phyloP scores from a whole-genome alignment of 2,888 invertebrate genomes.

The Siphlonurus alternatus region DNA sequence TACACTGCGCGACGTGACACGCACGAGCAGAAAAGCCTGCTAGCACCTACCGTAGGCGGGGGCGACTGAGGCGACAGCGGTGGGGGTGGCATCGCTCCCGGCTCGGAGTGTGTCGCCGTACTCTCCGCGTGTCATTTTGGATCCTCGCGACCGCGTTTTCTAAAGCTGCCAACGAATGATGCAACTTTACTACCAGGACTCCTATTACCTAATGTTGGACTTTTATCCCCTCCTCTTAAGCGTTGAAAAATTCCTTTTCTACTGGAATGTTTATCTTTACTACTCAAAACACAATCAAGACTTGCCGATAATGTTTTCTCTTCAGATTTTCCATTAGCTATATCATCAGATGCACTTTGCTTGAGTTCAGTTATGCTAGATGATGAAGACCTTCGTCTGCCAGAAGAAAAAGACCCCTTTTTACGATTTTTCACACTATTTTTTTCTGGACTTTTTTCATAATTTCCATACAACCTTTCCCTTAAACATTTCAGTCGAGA shows the following conservation, averaged over 20 bases:
- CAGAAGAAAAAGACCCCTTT: neutral
- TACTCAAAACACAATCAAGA: neutral
- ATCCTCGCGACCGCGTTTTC: neutral
- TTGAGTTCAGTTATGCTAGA: neutral
- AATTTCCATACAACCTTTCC: neutral
- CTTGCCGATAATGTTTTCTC: slow-evolving; percentile 2
- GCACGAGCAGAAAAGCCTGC: neutral
- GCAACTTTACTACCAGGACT: neutral
- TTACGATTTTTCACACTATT: neutral
- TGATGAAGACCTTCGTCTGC: neutral
- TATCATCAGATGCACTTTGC: neutral
- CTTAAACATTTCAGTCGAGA: neutral
- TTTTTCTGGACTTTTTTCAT: neutral
- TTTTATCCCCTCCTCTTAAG: neutral
- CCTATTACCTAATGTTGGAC: neutral
- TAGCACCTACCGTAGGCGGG: neutral
- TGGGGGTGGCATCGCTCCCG: too few species aligned
- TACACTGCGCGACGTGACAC: neutral
- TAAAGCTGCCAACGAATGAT: slow-evolving; percentile 2
- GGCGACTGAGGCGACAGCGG: too few species aligned
- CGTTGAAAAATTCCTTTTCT: neutral
- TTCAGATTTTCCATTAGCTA: neutral
- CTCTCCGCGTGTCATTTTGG: neutral
- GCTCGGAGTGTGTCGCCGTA: neutral
- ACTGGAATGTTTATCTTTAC: neutral